Evolutionary conservation across 2,113 vertebrate species (phyloP), one percentile per base, ranked within the genome.

Genomic region (Mesocricetus auratus): DNA sequence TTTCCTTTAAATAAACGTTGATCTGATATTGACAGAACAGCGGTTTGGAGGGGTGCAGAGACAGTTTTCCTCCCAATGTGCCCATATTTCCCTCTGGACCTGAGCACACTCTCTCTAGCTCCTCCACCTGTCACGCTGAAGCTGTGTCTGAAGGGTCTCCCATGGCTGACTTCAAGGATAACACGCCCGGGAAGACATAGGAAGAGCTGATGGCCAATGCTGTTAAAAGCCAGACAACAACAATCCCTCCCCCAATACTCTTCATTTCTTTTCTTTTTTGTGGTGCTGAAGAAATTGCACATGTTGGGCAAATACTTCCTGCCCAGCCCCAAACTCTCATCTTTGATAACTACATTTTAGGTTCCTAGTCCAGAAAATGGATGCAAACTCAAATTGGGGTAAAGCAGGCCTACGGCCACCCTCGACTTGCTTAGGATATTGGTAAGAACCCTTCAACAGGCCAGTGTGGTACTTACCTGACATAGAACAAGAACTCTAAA

Each of bases 401-500:
- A 5, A 53, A 78, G 33, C 73, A 36, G 58, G 5, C 11, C 33
- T 45, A 47, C 36, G 22, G 1, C 9, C 4, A 17, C 47, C 22
- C 36, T 12, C 3, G 12, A 53, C 33, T 75, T 8, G 31, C 10
- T 24, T 8, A 26, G 39, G 36, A 24, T 16, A 10, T 26, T 26
- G 24, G 60, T 64, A 64, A 56, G 86, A 29, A 15, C 45, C 93
- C 47, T 79, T 68, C 39, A 88, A 50, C 42, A 77, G 71, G 13
- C 12, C 0, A 0, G 2, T 0, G 42, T 1, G 0, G 33, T 77
- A 88, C 79, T 0, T 33, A 50, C 79, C 79, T 74, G 42, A 86
- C 29, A 33, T 24, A 77, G 10, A 60, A 10, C 64, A 45, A 60
- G 15, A 60, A 21, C 9, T 58, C 5, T 83, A 81, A 64, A 66